Conservation (phyloP, 23 tunicate genomes). For the Trididemnum clinides region DNA sequence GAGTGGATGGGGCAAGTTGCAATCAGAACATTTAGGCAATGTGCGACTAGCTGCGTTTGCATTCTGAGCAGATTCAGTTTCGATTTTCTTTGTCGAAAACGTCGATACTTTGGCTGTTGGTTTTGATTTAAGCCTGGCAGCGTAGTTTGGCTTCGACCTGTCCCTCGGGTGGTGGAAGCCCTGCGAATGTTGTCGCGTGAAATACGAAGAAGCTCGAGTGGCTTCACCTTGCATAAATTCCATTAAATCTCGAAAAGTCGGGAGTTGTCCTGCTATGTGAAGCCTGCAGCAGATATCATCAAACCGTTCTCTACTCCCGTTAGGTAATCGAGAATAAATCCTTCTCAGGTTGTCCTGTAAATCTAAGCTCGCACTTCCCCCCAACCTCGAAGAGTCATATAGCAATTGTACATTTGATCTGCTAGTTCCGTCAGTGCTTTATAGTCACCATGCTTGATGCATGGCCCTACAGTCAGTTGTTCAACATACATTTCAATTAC, state of each 20-base stretch:
- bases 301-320: not conserved
- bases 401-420: not conserved
- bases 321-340: not conserved
- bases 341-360: not conserved
- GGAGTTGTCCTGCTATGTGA: not conserved
- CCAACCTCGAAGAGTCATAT: not conserved
- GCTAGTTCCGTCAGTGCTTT: not conserved
- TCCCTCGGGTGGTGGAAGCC: too few species aligned
- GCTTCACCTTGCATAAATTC: not conserved
- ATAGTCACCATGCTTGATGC: not conserved
- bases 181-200: not conserved
- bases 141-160: not conserved
- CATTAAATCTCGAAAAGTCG: not conserved
- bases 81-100: not conserved
- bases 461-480: not conserved
- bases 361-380: not conserved
- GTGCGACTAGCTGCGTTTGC: too few species aligned
- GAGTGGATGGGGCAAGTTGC: too few species aligned
- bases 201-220: not conserved
- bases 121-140: not conserved
- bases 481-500: not conserved
- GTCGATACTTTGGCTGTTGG: not conserved
- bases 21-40: too few species aligned
- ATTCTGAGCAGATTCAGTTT: not conserved
- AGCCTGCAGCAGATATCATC: not conserved